phyloP scores from a whole-genome alignment of 2,888 invertebrate species.

The Lordiphosa andalusiaca region DNA sequence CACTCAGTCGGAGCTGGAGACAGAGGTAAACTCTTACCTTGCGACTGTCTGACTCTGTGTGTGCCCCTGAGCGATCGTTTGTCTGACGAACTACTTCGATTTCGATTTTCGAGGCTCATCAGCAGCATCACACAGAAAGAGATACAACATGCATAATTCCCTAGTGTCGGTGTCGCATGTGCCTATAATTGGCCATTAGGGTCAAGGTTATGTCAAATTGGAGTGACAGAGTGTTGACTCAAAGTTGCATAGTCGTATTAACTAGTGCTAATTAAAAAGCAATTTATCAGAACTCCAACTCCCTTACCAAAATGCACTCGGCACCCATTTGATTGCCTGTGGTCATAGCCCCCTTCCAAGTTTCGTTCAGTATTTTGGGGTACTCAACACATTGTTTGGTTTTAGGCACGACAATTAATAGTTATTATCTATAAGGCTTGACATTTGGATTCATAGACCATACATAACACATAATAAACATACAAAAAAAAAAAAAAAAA shows the following conservation, averaged over 20 bases:
- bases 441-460: constrained; percentile 38
- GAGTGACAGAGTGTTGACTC: constrained; percentile 26
- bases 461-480: neutral
- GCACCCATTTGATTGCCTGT: constrained; percentile 40
- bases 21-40: constrained; percentile 16
- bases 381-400: constrained; percentile 51
- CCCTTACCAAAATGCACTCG: constrained; percentile 45
- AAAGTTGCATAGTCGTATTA: constrained; percentile 19
- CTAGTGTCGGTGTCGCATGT: constrained; percentile 44
- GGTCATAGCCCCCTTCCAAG: constrained; percentile 42
- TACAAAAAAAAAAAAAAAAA: neutral
- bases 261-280: constrained; percentile 69
- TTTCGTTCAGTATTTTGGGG: constrained; percentile 32
- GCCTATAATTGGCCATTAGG: constrained; percentile 60
- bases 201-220: constrained; percentile 62
- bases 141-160: constrained; percentile 37
- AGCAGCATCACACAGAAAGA: constrained; percentile 55
- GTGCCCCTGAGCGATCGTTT: constrained; percentile 62
- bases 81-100: constrained; percentile 61
- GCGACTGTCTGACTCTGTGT: constrained; percentile 40
- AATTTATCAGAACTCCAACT: constrained; percentile 59
- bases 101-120: constrained; percentile 38
- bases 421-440: constrained; percentile 58
- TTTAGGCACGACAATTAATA: constrained; percentile 63
- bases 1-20: constrained; percentile 76